Evolutionary conservation across 2,888 invertebrate species (phyloP), one percentile per base, ranked within the genome.

Genomic region (Polydrusus cervinus): DNA sequence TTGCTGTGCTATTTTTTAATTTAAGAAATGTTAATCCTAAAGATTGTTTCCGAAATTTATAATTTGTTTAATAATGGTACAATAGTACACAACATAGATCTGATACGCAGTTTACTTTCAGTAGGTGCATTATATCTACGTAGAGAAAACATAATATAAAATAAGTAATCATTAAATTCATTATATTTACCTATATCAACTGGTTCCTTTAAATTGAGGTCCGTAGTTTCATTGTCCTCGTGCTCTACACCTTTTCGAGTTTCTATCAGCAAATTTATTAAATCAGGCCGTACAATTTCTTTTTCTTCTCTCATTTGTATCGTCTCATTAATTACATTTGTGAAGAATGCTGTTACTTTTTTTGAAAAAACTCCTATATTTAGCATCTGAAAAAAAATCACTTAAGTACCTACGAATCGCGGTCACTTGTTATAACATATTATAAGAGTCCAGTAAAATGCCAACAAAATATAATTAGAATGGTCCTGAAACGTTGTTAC

Each of bases 201-300:
- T 49, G 49, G 0, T 3, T 49, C 49, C 7, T 49, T 45, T 47
- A 67, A 81, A 82, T 49, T 82, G 80, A 30, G 77, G 78, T 79
- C 81, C 13, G 67, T 65, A 45, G 65, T 55, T 10, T 43, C 61
- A 16, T 72, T 72, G 60, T 79, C 78, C 30, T 78, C 79, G 0
- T 76, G 68, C 14, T 75, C 75, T 3, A 77, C 60, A 34, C 82
- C 81, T 73, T 82, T 83, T 65, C 80, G 77, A 3, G 83, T 86
- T 71, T 90, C 89, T 87, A 90, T 87, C n/a, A 91, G 78, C 5
- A 91, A 80, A 70, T 91, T 89, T 11, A 91, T 88, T 89, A 91
- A 90, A 79, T 91, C 91, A 0, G 89, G 89, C 72, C 91, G 82
- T 1, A 88, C 85, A 6, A 90, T 87, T 0, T 87, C 86, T 45